phyloP scores from a whole-genome alignment of 1,140 invertebrate species.

The Drosophila triauraria region DNA sequence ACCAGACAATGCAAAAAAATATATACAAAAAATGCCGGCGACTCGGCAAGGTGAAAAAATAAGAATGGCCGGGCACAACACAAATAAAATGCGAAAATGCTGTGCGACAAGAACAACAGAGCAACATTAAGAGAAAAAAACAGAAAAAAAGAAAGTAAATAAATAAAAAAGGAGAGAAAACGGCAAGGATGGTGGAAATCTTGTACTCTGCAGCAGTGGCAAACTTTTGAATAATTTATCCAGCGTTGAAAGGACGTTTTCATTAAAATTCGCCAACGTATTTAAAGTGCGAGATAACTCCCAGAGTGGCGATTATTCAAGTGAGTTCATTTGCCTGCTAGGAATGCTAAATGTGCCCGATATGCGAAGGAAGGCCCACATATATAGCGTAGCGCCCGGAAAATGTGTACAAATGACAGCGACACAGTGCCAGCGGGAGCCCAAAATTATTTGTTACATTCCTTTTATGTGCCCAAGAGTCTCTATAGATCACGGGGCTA shows the following conservation, averaged over 20 bases:
- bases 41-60: conserved; percentile 47
- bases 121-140: conserved; percentile 27
- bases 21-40: conserved; percentile 7
- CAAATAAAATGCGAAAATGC: conserved; percentile 45
- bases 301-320: conserved; percentile 81
- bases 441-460: conserved; percentile 4
- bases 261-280: conserved; percentile 82
- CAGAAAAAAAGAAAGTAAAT: conserved; percentile 8
- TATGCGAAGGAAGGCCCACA: not conserved
- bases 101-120: conserved; percentile 35
- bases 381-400: not conserved
- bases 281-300: conserved; percentile 83
- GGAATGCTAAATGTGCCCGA: conserved; percentile 60
- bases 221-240: conserved; percentile 84
- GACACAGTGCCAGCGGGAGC: not conserved
- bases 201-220: conserved; percentile 55
- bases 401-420: conserved; percentile 3
- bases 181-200: conserved; percentile 36
- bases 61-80: conserved; percentile 41
- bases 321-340: conserved; percentile 79
- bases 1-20: conserved; percentile 39
- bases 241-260: conserved; percentile 81
- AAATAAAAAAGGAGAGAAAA: conserved; percentile 20
- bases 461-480: not conserved
- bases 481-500: not conserved